phyloP scores from a whole-genome alignment of 2,113 vertebrate species.

The Vulpes vulpes region DNA sequence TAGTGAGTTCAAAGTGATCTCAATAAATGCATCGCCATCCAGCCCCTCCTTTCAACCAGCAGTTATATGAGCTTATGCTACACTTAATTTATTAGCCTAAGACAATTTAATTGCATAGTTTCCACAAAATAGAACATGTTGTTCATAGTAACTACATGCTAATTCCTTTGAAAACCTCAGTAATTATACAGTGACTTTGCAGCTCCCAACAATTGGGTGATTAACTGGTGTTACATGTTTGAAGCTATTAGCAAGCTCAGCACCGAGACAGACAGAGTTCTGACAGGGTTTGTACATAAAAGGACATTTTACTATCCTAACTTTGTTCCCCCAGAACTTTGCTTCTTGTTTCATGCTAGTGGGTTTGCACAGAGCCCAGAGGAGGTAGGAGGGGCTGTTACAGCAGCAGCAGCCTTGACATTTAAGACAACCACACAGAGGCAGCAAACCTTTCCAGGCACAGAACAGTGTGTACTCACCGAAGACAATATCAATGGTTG shows the following conservation, averaged over 20 bases:
- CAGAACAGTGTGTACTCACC: slow-evolving; percentile 11
- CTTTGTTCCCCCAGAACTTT: not conserved
- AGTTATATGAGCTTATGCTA: slow-evolving; percentile 53
- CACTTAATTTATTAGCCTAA: slow-evolving; percentile 75
- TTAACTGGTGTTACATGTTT: not conserved
- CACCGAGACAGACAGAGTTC: slow-evolving; percentile 48
- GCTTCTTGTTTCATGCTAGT: slow-evolving; percentile 33
- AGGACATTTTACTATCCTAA: not conserved
- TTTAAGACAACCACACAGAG: slow-evolving; percentile 61
- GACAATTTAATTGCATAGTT: slow-evolving; percentile 80
- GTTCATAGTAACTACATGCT: slow-evolving; percentile 67
- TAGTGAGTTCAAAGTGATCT: slow-evolving; percentile 68
- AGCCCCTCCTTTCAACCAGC: slow-evolving; percentile 23
- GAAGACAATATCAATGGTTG: slow-evolving; percentile 31
- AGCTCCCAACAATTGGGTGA: slow-evolving; percentile 55
- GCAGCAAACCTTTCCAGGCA: slow-evolving; percentile 37
- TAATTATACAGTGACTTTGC: slow-evolving; percentile 70
- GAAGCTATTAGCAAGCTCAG: slow-evolving; percentile 29
- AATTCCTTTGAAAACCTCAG: slow-evolving; percentile 70
- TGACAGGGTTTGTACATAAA: not conserved
- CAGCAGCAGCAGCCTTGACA: slow-evolving; percentile 56
- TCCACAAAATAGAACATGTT: slow-evolving; percentile 73
- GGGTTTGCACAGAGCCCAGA: not conserved
- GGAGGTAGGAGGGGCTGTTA: not conserved
- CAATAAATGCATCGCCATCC: slow-evolving; percentile 19